Evolutionary conservation across 2,888 invertebrate species (phyloP), one percentile per base, ranked within the genome.

Genomic region (Xanthia togata): DNA sequence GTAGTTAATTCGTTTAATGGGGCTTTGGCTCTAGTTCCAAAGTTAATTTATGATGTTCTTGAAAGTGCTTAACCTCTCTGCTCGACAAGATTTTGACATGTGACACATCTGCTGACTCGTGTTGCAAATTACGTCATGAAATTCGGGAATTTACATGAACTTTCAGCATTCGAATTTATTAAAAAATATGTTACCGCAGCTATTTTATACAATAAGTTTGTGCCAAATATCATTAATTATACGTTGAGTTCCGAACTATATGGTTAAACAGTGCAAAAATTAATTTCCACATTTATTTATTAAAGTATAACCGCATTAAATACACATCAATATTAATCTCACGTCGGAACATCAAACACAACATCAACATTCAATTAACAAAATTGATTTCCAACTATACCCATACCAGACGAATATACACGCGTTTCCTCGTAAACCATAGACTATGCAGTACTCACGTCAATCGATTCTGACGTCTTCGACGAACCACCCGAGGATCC

Each of bases 391-490:
- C 55, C 55, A 23, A 35, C 2, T 38, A n/a, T 14, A 17, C 4
- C 8, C 17, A 14, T 8, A 26, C 2, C 6, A 26, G 17, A 57
- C 17, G 8, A 17, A 14, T 14, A 3, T 26, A 72, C 57, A 63
- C 23, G 20, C 35, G 35, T 20, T 53, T 60, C 4, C 14, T n/a
- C 35, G 4, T 35, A 20, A n/a, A 41, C 23, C 26, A 55, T 35
- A 14, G 53, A 60, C 44, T n/a, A 70, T 23, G 47, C 23, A 68
- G n/a, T 38, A 53, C 17, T 47, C 20, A 72, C 53, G 65, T 75
- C 74, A 68, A 75, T 60, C 20, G 20, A 41, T 69, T 35, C n/a
- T 68, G 72, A 82, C 70, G 41, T 83, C 60, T 76, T 64, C 35
- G 64, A 50, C 12, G 17, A 60, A 38, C 47, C 69, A 71, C 76